Percentiles rank a stretch among this genome's conserved stretches.
Conservation (phyloP, 2,888 invertebrate species). For the Lacanobia oleracea region DNA sequence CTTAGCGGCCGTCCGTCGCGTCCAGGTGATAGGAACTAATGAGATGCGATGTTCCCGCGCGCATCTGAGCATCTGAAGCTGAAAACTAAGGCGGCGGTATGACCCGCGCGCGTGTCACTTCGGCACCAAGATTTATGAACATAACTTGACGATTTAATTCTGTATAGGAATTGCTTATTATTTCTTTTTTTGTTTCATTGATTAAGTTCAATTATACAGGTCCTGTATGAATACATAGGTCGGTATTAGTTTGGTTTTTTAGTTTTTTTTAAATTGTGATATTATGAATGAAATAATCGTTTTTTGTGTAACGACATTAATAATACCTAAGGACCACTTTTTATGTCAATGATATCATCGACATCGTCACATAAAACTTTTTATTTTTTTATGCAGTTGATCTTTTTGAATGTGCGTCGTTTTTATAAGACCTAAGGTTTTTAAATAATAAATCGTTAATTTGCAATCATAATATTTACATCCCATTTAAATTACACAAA, state of each 20-base stretch:
- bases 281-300: neutral
- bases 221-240: no score
- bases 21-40: slow-evolving; percentile 74
- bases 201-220: neutral
- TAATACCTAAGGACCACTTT: neutral
- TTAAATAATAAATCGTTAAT: neutral
- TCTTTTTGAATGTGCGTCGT: neutral
- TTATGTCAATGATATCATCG: slow-evolving; percentile 19
- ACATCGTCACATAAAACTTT: neutral
- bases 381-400: neutral
- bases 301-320: neutral
- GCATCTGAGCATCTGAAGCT: slow-evolving; percentile 75
- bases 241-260: neutral
- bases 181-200: neutral
- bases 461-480: slow-evolving; percentile 6
- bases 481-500: neutral
- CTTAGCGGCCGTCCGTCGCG: slow-evolving; percentile 68
- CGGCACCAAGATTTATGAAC: slow-evolving; percentile 19
- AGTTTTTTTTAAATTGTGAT: neutral
- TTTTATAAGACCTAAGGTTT: neutral
- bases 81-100: slow-evolving; percentile 70
- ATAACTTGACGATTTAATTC: slow-evolving; percentile 5
- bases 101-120: slow-evolving; percentile 38
- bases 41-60: slow-evolving; percentile 64
- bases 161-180: neutral